Evolutionary conservation across 2,113 vertebrate genomes (phyloP).

Genomic region (Syngnathoides biaculeatus): DNA sequence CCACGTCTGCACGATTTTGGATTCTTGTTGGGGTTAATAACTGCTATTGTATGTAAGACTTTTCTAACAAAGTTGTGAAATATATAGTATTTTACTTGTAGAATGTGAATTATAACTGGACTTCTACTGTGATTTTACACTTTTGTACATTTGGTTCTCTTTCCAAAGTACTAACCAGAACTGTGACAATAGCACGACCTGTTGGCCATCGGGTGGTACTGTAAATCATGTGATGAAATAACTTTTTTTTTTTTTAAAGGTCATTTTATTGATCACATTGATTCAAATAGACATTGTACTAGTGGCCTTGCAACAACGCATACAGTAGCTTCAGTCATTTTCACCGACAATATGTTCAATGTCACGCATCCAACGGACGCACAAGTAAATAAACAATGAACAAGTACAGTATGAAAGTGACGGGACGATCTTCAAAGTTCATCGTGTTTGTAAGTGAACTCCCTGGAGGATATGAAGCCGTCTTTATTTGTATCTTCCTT

Average conservation of each 20-base stretch:
- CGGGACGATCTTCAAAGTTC: slow-evolving; percentile 75
- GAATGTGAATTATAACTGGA: background rate
- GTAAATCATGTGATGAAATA: background rate
- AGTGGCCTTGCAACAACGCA: background rate
- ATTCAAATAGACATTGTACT: background rate
- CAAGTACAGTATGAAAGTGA: background rate
- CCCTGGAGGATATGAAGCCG: slow-evolving; percentile 92
- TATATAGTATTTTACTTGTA: background rate
- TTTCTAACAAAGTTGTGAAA: background rate
- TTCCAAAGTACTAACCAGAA: slow-evolving; percentile 9
- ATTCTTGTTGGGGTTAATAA: background rate
- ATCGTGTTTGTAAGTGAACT: slow-evolving; percentile 94
- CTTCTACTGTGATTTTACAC: background rate
- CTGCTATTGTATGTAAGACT: background rate
- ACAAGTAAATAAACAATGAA: slow-evolving; percentile 8
- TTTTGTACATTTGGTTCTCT: background rate
- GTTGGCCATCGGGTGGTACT: slow-evolving; percentile 34
- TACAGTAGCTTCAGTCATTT: background rate
- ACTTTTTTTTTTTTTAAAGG: no score
- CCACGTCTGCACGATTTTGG: background rate
- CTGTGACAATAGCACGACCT: slow-evolving; percentile 51
- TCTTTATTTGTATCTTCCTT: slow-evolving; percentile 94
- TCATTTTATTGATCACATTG: slow-evolving; percentile 24
- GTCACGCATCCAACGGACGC: slow-evolving; percentile 11
- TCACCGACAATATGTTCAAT: slow-evolving; percentile 4